These are phyloP conservation scores for Adineta ricciae DNA, from an alignment of 2,888 invertebrate species.

Conservation along the genomic window DNA sequence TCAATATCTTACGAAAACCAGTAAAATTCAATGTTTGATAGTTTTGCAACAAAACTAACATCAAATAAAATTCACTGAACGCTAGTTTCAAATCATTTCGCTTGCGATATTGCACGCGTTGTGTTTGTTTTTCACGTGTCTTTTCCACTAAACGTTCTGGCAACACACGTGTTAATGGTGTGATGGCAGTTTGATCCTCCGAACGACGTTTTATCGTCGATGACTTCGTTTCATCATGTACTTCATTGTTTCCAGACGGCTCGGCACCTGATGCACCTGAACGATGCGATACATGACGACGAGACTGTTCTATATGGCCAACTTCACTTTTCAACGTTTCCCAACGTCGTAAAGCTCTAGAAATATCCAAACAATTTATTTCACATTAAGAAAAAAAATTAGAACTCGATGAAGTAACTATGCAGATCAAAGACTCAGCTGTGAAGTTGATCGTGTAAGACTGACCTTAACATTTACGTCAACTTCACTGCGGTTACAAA, in stretches of 20 bases:
- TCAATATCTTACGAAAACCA: constrained; percentile 94
- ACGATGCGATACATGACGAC: neutral
- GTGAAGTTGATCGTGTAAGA: too few relatives aligned
- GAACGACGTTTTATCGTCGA: neutral
- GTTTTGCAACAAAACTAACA: constrained; percentile 87
- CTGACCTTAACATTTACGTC: too few relatives aligned
- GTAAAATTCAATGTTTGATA: constrained; percentile 96
- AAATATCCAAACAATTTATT: neutral
- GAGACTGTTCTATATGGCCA: neutral
- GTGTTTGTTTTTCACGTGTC: constrained; percentile 18
- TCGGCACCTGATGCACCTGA: neutral
- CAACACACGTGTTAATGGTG: constrained; percentile 15
- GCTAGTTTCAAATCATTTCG: constrained; percentile 67
- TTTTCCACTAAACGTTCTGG: constrained; percentile 27
- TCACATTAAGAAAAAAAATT: too few relatives aligned
- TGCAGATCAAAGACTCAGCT: too few relatives aligned
- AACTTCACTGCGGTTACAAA: too few relatives aligned
- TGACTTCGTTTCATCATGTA: neutral
- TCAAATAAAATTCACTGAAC: constrained; percentile 94
- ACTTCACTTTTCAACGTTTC: constrained; percentile 78
- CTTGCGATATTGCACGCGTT: constrained; percentile 27
- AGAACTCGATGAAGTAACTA: too few relatives aligned
- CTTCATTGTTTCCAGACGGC: neutral
- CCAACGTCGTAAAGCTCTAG: constrained; percentile 83
- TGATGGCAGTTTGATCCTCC: neutral